Percentiles rank a stretch among this genome's conserved stretches.
phyloP scores from a whole-genome alignment of 2,113 vertebrate genomes.

The Crotophaga sulcirostris region DNA sequence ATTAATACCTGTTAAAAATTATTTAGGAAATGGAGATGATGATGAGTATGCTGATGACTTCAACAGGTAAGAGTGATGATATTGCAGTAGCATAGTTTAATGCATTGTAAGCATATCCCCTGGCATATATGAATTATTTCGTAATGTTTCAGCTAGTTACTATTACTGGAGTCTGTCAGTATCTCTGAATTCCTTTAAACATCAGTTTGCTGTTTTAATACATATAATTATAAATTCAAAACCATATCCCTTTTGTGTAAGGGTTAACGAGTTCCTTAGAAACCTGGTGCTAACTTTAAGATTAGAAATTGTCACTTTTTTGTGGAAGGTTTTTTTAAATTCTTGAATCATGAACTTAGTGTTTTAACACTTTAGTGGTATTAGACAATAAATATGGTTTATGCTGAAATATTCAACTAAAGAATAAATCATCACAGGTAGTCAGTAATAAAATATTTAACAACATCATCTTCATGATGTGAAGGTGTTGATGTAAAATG shows the following conservation, averaged over 20 bases:
- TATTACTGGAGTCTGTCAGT: background rate
- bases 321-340: background rate
- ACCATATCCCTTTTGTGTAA: background rate
- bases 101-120: background rate
- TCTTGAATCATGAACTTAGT: background rate
- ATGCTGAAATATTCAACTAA: background rate
- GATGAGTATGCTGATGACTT: slow-evolving; percentile 94
- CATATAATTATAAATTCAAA: background rate
- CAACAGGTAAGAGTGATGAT: slow-evolving; percentile 82
- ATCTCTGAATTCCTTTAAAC: background rate
- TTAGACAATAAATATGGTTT: background rate
- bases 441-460: background rate
- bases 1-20: slow-evolving; percentile 21
- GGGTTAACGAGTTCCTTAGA: background rate
- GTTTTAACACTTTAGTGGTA: background rate
- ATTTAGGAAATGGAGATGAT: slow-evolving; percentile 79
- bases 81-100: background rate
- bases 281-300: background rate
- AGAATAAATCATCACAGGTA: background rate
- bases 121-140: background rate
- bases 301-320: background rate
- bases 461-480: background rate
- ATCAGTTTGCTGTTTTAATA: background rate
- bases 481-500: background rate
- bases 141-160: background rate